Evolutionary conservation across 2,113 vertebrate species (phyloP).

Genomic region (Xiphias gladius): DNA sequence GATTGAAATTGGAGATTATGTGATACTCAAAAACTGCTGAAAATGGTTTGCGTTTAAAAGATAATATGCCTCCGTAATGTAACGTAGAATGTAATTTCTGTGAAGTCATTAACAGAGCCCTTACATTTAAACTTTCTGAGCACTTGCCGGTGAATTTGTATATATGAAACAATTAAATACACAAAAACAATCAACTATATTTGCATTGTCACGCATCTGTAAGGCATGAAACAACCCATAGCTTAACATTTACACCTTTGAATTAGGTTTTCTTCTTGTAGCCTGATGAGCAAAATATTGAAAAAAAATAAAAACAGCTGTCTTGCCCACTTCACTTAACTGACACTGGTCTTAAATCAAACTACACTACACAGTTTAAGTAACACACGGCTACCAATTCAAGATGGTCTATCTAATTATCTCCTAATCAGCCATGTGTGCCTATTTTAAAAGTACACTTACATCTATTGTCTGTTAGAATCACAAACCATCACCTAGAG

Average conservation of each 20-base stretch:
- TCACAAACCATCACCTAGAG: neutral
- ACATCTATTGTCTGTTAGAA: slow-evolving; percentile 24
- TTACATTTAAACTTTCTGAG: slow-evolving; percentile 48
- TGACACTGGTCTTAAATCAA: neutral
- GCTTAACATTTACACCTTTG: slow-evolving; percentile 8
- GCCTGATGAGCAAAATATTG: neutral
- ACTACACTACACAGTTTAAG: neutral
- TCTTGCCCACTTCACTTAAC: neutral
- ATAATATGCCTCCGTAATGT: neutral
- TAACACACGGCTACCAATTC: neutral
- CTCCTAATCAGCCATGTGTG: neutral
- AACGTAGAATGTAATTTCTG: neutral
- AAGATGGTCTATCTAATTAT: neutral
- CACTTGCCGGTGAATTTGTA: slow-evolving; percentile 38
- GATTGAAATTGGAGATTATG: neutral
- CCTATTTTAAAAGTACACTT: slow-evolving; percentile 14
- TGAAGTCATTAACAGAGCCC: slow-evolving; percentile 43
- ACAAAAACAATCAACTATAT: neutral
- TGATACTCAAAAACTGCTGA: slow-evolving; percentile 2
- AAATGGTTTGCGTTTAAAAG: neutral
- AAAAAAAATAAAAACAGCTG: slow-evolving; percentile 17
- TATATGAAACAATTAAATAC: slow-evolving; percentile 2
- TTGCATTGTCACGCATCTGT: slow-evolving; percentile 15
- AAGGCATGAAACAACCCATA: slow-evolving; percentile 37
- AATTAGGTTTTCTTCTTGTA: neutral